phyloP scores from a whole-genome alignment of 1,140 invertebrate genomes.

The Tenebrio molitor region DNA sequence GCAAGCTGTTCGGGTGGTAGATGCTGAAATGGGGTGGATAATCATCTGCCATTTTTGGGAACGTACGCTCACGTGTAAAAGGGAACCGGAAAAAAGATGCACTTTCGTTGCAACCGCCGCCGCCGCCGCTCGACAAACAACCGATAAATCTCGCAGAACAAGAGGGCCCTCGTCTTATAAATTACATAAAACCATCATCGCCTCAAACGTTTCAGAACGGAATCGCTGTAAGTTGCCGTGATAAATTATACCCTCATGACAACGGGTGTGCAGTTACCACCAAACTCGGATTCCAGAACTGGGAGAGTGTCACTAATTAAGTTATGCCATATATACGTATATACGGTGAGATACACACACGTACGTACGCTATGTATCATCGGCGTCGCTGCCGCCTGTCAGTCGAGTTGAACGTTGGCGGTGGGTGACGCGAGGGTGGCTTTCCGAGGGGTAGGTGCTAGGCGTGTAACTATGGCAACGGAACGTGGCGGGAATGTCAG shows the following conservation, averaged over 20 bases:
- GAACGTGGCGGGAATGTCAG: constrained; percentile 54
- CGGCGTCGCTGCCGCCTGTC: constrained; percentile 12
- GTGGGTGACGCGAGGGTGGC: constrained; percentile 21
- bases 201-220: too few species aligned
- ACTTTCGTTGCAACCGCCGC: too few species aligned
- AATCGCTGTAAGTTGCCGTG: background rate
- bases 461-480: constrained; percentile 52
- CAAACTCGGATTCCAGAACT: constrained; percentile 5
- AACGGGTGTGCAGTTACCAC: background rate
- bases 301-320: constrained; percentile 21
- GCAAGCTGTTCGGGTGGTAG: too few species aligned
- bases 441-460: constrained; percentile 21
- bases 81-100: too few species aligned
- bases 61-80: too few species aligned
- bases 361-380: constrained; percentile 39
- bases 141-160: background rate
- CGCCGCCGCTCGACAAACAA: background rate
- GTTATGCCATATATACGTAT: constrained; percentile 12
- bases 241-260: constrained; percentile 14
- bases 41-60: too few species aligned
- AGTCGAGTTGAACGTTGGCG: constrained; percentile 15
- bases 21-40: too few species aligned
- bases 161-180: background rate
- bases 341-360: constrained; percentile 1
- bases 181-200: too few species aligned